A percentile compares a stretch with the other conserved stretches of the same genome.
phyloP scores from a whole-genome alignment of 2,113 vertebrate genomes.

The Morone saxatilis region DNA sequence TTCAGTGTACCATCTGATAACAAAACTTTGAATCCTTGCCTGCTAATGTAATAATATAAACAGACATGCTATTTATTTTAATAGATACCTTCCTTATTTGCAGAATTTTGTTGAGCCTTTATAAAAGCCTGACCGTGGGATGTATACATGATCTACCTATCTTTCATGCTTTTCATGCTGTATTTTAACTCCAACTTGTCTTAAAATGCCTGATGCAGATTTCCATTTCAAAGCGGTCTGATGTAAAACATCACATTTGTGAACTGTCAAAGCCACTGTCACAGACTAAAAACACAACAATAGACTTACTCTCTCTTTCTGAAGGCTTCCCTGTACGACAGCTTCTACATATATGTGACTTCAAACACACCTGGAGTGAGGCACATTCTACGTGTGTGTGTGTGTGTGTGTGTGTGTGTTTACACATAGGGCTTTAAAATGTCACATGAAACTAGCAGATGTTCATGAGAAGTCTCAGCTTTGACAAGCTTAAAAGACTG shows the following conservation, averaged over 20 bases:
- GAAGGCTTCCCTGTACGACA: not conserved
- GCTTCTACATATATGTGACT: constrained; percentile 1
- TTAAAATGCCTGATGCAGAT: constrained; percentile 12
- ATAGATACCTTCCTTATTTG: not conserved
- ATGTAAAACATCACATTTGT: constrained; percentile 13
- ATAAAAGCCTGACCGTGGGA: not conserved
- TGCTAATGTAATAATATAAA: not conserved
- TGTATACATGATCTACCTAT: not conserved
- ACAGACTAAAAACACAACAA: not conserved
- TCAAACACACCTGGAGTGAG: not conserved
- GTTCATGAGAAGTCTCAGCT: not conserved
- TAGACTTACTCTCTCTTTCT: not conserved
- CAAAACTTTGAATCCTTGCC: no score
- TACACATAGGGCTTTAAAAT: not conserved
- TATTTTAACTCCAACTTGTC: not conserved
- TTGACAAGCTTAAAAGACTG: not conserved
- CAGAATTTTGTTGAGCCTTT: not conserved
- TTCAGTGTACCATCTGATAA: not conserved
- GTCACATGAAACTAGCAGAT: not conserved
- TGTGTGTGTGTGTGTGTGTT: not conserved
- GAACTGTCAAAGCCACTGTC: constrained; percentile 8
- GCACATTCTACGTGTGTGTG: not conserved
- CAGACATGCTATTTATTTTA: not conserved
- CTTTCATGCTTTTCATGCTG: not conserved
- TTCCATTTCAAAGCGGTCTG: constrained; percentile 12